Evolutionary conservation across 2,113 vertebrate species (phyloP).

Genomic region (Macaca mulatta): DNA sequence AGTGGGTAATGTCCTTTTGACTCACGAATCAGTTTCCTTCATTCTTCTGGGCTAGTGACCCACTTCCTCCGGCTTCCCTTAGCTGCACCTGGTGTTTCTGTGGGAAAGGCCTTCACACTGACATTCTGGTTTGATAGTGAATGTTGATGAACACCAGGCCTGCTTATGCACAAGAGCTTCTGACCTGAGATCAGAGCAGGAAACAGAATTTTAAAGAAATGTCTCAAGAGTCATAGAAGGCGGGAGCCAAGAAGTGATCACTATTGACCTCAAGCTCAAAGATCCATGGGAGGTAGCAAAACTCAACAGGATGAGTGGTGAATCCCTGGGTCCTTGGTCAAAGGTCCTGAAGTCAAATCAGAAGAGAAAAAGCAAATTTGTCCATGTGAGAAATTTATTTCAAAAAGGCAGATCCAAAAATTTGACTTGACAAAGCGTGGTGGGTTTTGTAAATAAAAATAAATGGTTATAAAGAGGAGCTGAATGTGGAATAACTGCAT

Average conservation of each 20-base stretch:
- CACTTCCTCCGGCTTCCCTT: not conserved
- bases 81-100: not conserved
- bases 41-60: constrained; percentile 52
- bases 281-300: not conserved
- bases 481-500: not conserved
- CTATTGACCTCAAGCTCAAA: not conserved
- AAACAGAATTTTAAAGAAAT: constrained; percentile 43
- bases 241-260: not conserved
- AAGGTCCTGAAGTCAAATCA: not conserved
- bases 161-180: not conserved
- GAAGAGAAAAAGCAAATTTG: not conserved
- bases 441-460: not conserved
- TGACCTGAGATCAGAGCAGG: constrained; percentile 34
- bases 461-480: not conserved
- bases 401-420: not conserved
- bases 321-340: not conserved
- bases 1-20: not conserved
- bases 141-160: constrained; percentile 28
- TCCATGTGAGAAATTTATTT: not conserved
- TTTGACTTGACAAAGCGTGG: not conserved
- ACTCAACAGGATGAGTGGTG: not conserved
- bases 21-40: constrained; percentile 51
- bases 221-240: not conserved
- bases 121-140: not conserved
- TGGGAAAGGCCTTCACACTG: not conserved